Evolutionary conservation across 2,113 vertebrate species (phyloP).

Genomic region (Prinia subflava): DNA sequence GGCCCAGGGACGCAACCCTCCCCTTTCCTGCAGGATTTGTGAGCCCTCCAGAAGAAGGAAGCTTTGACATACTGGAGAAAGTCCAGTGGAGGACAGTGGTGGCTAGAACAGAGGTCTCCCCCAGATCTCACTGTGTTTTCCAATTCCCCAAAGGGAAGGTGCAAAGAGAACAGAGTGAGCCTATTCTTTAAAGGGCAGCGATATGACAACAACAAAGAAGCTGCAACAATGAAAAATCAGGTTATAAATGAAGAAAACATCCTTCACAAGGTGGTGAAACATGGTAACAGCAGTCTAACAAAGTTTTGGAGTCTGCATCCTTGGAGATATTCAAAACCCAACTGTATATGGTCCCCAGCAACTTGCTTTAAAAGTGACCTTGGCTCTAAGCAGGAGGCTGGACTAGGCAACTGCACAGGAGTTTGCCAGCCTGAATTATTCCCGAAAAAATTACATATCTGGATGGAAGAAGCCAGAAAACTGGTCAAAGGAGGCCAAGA

Average conservation of each 20-base stretch:
- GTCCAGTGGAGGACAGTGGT: background rate
- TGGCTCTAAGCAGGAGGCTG: background rate
- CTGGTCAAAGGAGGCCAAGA: background rate
- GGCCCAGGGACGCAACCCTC: background rate
- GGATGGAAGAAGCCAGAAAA: background rate
- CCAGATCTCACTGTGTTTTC: background rate
- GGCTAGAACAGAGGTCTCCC: background rate
- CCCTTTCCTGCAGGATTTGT: background rate
- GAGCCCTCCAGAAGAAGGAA: background rate
- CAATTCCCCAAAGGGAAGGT: background rate
- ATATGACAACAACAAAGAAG: background rate
- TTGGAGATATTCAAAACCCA: background rate
- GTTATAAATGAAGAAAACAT: background rate
- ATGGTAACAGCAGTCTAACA: background rate
- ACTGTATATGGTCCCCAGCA: fast-evolving
- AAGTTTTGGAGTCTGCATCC: background rate
- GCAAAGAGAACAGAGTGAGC: background rate
- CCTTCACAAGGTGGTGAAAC: background rate
- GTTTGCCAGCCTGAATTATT: background rate
- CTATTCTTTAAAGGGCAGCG: background rate
- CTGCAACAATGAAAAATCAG: background rate
- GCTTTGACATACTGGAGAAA: background rate
- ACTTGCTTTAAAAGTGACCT: background rate
- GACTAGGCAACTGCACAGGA: background rate
- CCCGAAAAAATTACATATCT: fast-evolving